These are phyloP conservation scores for Cladopsammia gracilis DNA, from an alignment of 64 coral and sea anemone species.

Conservation along the genomic window DNA sequence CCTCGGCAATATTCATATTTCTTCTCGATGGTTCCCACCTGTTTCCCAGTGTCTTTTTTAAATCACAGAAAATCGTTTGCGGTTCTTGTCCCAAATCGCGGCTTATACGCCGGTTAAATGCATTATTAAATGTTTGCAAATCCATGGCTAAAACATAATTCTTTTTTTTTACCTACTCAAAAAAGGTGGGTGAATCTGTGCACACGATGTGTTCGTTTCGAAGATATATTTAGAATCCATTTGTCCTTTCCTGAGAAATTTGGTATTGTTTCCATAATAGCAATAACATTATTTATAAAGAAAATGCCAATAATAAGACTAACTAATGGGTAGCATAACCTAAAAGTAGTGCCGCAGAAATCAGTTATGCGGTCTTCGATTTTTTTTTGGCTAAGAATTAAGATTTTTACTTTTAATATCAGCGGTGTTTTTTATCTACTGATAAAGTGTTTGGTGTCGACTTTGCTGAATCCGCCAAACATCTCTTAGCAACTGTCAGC, in stretches of 20 bases:
- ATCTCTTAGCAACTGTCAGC: neutral
- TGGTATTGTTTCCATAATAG: too few relatives aligned
- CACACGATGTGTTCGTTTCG: too few relatives aligned
- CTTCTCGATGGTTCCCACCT: neutral
- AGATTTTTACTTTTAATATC: neutral
- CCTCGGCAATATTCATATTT: neutral
- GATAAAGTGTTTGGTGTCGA: too few relatives aligned
- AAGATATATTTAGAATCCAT: too few relatives aligned
- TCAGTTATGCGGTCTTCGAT: too few relatives aligned
- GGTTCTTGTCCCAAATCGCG: neutral
- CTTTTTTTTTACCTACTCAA: neutral
- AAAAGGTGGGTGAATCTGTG: neutral
- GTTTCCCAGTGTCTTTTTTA: neutral
- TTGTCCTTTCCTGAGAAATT: too few relatives aligned
- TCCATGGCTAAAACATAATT: neutral
- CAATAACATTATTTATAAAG: too few relatives aligned
- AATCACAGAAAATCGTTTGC: neutral
- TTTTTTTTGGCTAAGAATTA: too few relatives aligned
- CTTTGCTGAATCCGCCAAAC: neutral
- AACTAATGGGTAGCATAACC: too few relatives aligned
- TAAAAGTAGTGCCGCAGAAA: too few relatives aligned
- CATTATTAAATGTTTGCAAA: slow-evolving; percentile 15
- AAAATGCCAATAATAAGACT: too few relatives aligned
- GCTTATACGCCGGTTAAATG: neutral
- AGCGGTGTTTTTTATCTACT: too few relatives aligned